phyloP scores from a whole-genome alignment of 2,888 invertebrate species.

The Caenorhabditis sulstoni region DNA sequence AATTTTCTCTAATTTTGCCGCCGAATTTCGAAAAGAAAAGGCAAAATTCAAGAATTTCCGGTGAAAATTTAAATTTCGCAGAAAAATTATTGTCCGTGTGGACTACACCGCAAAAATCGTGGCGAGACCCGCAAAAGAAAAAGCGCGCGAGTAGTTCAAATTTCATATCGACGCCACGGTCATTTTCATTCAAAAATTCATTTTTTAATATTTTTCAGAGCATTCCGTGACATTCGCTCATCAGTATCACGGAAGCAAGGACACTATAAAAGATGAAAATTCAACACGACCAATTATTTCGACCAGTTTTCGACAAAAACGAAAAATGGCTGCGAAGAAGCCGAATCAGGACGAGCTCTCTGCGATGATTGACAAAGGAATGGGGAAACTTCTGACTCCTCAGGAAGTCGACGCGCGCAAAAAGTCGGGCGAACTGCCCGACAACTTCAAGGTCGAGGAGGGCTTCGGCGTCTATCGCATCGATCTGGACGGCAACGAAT shows the following conservation, averaged over 20 bases:
- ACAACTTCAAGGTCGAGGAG: slow-evolving; percentile 38
- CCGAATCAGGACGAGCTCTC: slow-evolving; percentile 23
- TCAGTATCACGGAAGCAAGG: no score
- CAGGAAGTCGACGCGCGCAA: slow-evolving; percentile 22
- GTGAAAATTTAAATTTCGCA: no score
- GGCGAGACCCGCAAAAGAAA: slow-evolving; percentile 84
- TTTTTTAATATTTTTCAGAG: no score
- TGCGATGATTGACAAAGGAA: slow-evolving; percentile 34
- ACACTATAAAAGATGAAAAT: no score
- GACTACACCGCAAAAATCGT: slow-evolving; percentile 97
- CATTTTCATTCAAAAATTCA: no score
- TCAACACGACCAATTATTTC: no score
- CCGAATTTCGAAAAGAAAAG: no score
- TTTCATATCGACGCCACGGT: no score
- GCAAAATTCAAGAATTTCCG: no score
- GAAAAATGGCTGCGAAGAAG: slow-evolving; percentile 7
- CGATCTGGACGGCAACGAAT: slow-evolving; percentile 33
- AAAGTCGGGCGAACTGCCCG: slow-evolving; percentile 37
- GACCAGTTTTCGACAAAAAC: no score
- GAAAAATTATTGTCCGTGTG: slow-evolving; percentile 81
- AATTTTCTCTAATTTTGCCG: no score
- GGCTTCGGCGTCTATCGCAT: slow-evolving; percentile 51
- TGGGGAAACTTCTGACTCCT: slow-evolving; percentile 29
- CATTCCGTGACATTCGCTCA: no score
- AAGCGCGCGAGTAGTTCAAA: not conserved